Conservation (phyloP, 2,113 vertebrate species). For the Delphinus delphis region DNA sequence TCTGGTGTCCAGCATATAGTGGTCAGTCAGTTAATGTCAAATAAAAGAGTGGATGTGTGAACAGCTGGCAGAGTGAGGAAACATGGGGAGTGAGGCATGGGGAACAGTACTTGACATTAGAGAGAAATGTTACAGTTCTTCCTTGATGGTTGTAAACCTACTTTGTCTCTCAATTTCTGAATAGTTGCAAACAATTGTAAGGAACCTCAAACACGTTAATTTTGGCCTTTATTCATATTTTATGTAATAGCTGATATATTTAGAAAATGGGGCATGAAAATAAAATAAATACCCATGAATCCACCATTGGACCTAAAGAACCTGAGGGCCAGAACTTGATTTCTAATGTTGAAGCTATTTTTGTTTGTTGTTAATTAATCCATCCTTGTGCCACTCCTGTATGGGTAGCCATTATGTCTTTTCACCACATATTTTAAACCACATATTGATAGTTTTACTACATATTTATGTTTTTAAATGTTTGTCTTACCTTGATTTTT, state of each 20-base stretch:
- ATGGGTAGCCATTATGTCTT: neutral
- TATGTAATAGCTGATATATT: neutral
- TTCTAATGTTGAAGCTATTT: neutral
- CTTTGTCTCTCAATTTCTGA: neutral
- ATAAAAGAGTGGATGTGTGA: neutral
- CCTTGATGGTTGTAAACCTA: neutral
- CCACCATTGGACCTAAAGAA: neutral
- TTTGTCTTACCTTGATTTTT: neutral
- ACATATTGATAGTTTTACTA: neutral
- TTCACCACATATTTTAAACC: neutral
- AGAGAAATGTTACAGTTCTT: neutral
- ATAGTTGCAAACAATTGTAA: neutral
- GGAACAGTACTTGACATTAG: neutral
- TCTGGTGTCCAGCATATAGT: neutral
- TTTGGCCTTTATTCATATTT: neutral
- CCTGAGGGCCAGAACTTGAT: neutral
- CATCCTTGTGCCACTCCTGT: neutral
- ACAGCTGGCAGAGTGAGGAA: neutral
- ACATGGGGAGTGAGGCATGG: neutral
- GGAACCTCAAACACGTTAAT: neutral
- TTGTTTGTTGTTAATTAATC: neutral
- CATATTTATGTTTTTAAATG: neutral
- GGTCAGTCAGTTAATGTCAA: neutral
- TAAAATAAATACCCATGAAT: neutral
- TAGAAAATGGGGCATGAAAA: neutral